A percentile compares a stretch with the other conserved stretches of the same genome.
Conservation (phyloP, 2,113 vertebrate species). For the Hemiprocne comata region DNA sequence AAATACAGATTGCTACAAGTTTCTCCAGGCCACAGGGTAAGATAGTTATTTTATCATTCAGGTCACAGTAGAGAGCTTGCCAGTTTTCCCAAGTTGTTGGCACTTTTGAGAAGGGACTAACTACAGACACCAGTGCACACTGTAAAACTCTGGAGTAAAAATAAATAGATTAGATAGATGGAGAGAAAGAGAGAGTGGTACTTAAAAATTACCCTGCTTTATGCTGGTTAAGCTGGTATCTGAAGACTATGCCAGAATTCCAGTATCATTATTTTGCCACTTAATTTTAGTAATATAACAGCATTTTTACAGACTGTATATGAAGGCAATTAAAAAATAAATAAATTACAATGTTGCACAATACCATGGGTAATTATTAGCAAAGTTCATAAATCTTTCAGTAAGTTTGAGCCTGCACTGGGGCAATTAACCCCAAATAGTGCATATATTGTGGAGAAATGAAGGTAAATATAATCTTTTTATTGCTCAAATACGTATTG, state of each 20-base stretch:
- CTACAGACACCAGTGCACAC: background rate
- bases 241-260: background rate
- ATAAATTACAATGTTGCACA: background rate
- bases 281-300: background rate
- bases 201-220: background rate
- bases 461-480: fast-evolving
- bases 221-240: background rate
- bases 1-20: background rate
- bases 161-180: too few relatives aligned
- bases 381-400: background rate
- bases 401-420: background rate
- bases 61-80: background rate
- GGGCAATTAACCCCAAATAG: fast-evolving
- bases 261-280: background rate
- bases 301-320: background rate
- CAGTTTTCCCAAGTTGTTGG: background rate
- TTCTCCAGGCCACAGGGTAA: background rate
- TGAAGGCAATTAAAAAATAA: background rate
- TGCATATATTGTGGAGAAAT: background rate
- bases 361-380: background rate
- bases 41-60: background rate
- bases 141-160: background rate
- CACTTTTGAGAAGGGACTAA: background rate
- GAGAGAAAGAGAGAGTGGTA: background rate
- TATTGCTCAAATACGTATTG: fast-evolving